Evolutionary conservation across 2,113 vertebrate species (phyloP), one percentile per base, ranked within the genome.

Genomic region (Lipophrys pholis): DNA sequence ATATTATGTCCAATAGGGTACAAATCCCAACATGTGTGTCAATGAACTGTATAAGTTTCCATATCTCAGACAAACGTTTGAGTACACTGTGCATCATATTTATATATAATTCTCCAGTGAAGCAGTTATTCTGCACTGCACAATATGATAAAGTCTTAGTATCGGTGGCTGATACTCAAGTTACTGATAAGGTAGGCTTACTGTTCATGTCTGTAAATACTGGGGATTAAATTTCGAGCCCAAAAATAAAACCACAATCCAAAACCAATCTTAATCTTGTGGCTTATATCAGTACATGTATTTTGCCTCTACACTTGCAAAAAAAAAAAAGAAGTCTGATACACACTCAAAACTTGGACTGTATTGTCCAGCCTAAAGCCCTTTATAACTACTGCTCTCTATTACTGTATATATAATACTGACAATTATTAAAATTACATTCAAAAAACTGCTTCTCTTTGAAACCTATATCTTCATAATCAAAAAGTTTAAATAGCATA

Each of bases 391-490:
- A 42, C 11, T 38, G 40, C n/a, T 39, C 49, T 17, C 50, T 38
- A 38, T 46, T 17, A n/a, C n/a, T n/a, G n/a, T n/a, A 21, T 11
- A 58, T 48, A 48, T 8, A n/a, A 58, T 46, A 51, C 8, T 38
- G 0, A 17, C 62, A 15, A 48, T 48, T 2, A 54, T 11, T 35
- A 66, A 17, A 64, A 30, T 65, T 11, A 64, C 57, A 51, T 78
- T 69, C 45, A 46, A 69, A 81, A 62, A 17, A 40, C 0, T 1
- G 30, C 60, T 64, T 85, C 64, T 64, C 64, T 65, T 85, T 81
- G 48, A 59, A 54, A 57, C 17, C 10, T 30, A 15, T 46, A 57
- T n/a, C 38, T 62, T 69, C 6, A 63, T 51, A 53, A 68, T 49
- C 17, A 39, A 69, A 43, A 64, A 21, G 52, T 74, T 53, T 8